phyloP scores from a whole-genome alignment of 1,140 invertebrate genomes.

The Helicoverpa zea region DNA sequence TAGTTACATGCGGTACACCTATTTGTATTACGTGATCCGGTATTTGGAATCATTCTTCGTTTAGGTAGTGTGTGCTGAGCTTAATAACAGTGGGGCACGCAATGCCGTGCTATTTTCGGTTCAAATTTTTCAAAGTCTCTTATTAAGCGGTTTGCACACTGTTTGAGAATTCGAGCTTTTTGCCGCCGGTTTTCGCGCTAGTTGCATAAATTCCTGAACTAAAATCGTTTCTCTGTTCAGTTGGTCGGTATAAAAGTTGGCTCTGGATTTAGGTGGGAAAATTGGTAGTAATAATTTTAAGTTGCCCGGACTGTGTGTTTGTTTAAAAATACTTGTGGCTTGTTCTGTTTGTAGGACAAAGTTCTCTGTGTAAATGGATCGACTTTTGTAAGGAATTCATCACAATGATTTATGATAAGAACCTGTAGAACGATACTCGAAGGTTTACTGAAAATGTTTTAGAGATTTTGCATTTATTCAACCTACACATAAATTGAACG shows the following conservation, averaged over 20 bases:
- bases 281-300: neutral
- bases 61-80: constrained; percentile 16
- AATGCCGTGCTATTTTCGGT: constrained; percentile 27
- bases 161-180: neutral
- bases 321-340: no score
- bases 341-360: no score
- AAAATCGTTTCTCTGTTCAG: neutral
- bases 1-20: constrained; percentile 34
- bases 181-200: neutral
- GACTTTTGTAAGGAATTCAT: no score
- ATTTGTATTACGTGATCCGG: constrained; percentile 46
- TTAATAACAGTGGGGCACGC: constrained; percentile 33
- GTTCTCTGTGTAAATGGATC: no score
- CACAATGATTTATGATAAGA: no score
- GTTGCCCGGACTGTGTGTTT: neutral
- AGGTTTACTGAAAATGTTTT: no score
- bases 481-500: no score
- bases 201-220: neutral
- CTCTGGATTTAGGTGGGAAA: neutral
- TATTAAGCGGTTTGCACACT: neutral
- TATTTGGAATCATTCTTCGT: constrained; percentile 19
- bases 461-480: no score
- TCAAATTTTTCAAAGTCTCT: constrained; percentile 15
- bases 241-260: constrained; percentile 8
- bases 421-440: no score